phyloP scores from a whole-genome alignment of 2,113 vertebrate species.

The Collichthys lucidus region DNA sequence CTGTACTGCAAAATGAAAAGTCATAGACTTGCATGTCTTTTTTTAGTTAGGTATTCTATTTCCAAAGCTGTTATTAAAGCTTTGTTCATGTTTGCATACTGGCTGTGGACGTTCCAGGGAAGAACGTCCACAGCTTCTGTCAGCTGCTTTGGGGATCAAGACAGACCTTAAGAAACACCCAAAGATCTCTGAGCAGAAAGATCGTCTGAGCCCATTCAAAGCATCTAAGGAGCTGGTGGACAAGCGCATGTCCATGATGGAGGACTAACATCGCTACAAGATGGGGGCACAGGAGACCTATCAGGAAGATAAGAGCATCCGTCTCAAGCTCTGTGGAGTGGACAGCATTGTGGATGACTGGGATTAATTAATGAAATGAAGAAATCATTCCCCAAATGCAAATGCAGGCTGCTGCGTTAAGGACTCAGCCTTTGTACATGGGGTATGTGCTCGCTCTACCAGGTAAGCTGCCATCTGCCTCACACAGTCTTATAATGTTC shows the following conservation, averaged over 20 bases:
- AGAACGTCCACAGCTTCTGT: slow-evolving; percentile 97
- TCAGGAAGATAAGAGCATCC: slow-evolving; percentile 89
- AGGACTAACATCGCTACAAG: slow-evolving; percentile 93
- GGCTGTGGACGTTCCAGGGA: slow-evolving; percentile 99
- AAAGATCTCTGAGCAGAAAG: slow-evolving; percentile 99
- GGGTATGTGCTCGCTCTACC: too few species aligned
- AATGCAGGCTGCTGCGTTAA: too few species aligned
- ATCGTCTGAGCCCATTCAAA: slow-evolving; percentile 98
- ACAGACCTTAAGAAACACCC: slow-evolving; percentile 99
- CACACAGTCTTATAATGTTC: too few species aligned
- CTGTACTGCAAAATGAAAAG: too few species aligned
- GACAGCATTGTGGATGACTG: slow-evolving; percentile 99
- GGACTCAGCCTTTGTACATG: too few species aligned
- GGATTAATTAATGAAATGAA: slow-evolving; percentile 96
- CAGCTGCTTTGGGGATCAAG: slow-evolving; percentile 98
- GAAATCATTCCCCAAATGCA: slow-evolving; percentile 89
- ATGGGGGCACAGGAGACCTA: slow-evolving; percentile 88
- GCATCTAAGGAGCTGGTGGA: slow-evolving; percentile 98
- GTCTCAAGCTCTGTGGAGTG: slow-evolving; percentile 94
- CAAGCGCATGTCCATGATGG: slow-evolving; percentile 95
- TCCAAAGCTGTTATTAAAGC: too few species aligned
- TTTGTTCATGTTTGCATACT: slow-evolving; percentile 83
- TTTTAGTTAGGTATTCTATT: too few species aligned
- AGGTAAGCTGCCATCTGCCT: too few species aligned
- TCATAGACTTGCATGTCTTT: too few species aligned